phyloP scores from a whole-genome alignment of 2,797 vertebrate species.

The Pseudomugil gertrudae region DNA sequence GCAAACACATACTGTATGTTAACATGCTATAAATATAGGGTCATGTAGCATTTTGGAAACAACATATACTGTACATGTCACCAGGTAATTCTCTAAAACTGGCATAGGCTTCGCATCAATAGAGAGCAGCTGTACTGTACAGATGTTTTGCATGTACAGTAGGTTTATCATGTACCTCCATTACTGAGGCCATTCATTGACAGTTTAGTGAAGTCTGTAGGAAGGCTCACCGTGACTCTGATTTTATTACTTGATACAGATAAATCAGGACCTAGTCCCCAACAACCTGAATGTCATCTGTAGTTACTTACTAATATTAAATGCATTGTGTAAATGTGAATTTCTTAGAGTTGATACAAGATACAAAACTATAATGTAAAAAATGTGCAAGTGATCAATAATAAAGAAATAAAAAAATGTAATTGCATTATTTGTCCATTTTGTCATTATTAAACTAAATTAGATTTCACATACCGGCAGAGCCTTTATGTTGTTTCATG shows the following conservation, averaged over 20 bases:
- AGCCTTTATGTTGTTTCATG: neutral
- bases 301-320: conserved; percentile 83
- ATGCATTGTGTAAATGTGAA: conserved; percentile 85
- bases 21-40: conserved; percentile 56
- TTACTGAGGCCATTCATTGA: conserved; percentile 40
- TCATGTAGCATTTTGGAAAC: conserved; percentile 56
- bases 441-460: neutral
- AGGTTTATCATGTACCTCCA: conserved; percentile 51
- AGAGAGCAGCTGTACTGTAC: conserved; percentile 55
- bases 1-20: conserved; percentile 54
- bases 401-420: conserved; percentile 81
- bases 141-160: conserved; percentile 63
- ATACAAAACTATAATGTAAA: conserved; percentile 68
- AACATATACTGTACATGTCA: conserved; percentile 45
- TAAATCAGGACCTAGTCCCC: conserved; percentile 49
- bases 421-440: conserved; percentile 59
- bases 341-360: conserved; percentile 83
- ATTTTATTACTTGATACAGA: conserved; percentile 44
- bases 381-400: conserved; percentile 74
- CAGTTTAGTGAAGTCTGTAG: conserved; percentile 33
- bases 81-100: conserved; percentile 43
- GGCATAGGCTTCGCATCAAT: conserved; percentile 45
- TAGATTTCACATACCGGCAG: neutral
- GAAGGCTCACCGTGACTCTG: conserved; percentile 61
- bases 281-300: conserved; percentile 77